Evolutionary conservation across 2,113 vertebrate species (phyloP), one percentile per base, ranked within the genome.

Genomic region (Cebidichthys violaceus): DNA sequence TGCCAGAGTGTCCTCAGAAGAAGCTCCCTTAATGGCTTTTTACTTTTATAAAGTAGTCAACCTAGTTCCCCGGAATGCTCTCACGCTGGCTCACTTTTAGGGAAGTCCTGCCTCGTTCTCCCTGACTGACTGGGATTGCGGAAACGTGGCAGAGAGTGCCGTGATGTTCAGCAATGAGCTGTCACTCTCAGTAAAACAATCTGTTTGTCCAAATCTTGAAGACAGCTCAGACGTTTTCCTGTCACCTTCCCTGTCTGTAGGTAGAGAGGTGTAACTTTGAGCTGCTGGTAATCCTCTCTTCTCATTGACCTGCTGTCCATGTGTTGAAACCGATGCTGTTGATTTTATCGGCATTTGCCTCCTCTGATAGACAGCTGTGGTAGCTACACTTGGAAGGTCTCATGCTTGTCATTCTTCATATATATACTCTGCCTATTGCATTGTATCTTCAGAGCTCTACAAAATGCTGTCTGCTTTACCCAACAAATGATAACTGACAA

Each of bases 1-100:
- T 37, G 41, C 52, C 57, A 20, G 6, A 41, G 62, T 59, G 68
- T 84, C 82, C 41, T 84, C 72, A 76, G 45, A 81, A 68, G 43
- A 83, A 75, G n/a, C 45, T 29, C 33, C 55, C 59, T 82, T 79
- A 77, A 88, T 84, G 59, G 86, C 79, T 82, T 84, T 74, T 71
- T 72, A 60, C 69, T 90, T 79, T 82, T 62, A 84, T 70, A 83
- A 86, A 84, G 74, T 70, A 54, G 60, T 81, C 45, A 57, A 22
- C 57, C 14, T 52, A 18, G 45, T 43, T 71, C 35, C 66, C 62
- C 37, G 27, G 71, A 85, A 69, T 9, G 10, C 60, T 75, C 37
- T 81, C 47, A 27, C 24, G 18, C 55, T 37, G 60, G 14, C 74
- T 75, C 41, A 64, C 61, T 77, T 81, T 73, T n/a, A 2, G 39